A percentile compares a stretch with the other conserved stretches of the same genome.
Evolutionary conservation across 2,888 invertebrate species (phyloP).

Genomic region (Leucophora obtusa): DNA sequence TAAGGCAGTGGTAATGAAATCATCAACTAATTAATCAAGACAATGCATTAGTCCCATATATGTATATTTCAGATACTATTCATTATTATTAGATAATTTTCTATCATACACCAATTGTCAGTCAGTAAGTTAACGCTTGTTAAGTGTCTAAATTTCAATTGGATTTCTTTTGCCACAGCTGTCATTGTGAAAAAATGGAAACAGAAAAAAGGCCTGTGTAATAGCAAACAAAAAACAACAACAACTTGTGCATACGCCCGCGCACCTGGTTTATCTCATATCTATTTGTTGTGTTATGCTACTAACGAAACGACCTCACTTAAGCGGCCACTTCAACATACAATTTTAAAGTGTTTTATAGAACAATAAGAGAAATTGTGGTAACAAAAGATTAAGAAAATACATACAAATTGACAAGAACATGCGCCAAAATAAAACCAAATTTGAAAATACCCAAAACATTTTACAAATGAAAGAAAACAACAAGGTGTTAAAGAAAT

Average conservation of each 20-base stretch:
- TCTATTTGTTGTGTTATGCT: slow-evolving; percentile 14
- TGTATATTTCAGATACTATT: too few species aligned
- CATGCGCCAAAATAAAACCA: slow-evolving; percentile 55
- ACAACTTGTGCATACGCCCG: slow-evolving; percentile 53
- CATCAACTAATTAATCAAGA: too few species aligned
- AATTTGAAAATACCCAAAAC: slow-evolving; percentile 6
- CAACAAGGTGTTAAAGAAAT: slow-evolving; percentile 51
- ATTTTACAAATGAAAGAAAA: slow-evolving; percentile 2
- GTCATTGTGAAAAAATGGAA: slow-evolving; percentile 33
- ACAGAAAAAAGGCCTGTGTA: background rate
- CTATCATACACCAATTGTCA: slow-evolving; percentile 35
- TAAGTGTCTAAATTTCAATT: slow-evolving; percentile 63
- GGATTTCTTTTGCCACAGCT: slow-evolving; percentile 59
- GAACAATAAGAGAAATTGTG: slow-evolving; percentile 55
- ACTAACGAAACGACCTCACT: slow-evolving; percentile 38
- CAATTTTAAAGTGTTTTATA: slow-evolving; percentile 30
- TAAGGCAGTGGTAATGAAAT: too few species aligned
- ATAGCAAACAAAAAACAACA: background rate
- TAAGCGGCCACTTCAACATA: slow-evolving; percentile 41
- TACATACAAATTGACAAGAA: slow-evolving; percentile 36
- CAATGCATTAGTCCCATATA: too few species aligned
- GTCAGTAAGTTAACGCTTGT: slow-evolving; percentile 61
- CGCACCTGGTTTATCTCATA: slow-evolving; percentile 52
- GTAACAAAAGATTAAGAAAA: slow-evolving; percentile 56
- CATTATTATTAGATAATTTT: slow-evolving; percentile 18